Conservation (phyloP, 2,888 invertebrate species). For the Adelognathus sp. region DNA sequence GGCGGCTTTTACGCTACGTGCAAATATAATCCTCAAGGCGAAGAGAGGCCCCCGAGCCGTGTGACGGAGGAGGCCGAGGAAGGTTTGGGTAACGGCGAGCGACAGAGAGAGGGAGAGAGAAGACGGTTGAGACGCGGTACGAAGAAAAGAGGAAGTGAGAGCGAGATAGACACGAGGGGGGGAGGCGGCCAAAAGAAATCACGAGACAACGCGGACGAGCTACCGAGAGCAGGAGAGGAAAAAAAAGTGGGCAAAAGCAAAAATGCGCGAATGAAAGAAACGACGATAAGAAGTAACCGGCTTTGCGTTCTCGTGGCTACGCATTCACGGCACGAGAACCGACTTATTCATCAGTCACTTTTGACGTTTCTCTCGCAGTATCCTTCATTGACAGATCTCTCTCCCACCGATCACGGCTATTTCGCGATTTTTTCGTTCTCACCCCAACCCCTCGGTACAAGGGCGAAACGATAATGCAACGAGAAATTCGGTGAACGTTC, state of each 20-base stretch:
- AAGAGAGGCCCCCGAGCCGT: not conserved
- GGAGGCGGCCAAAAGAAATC: constrained; percentile 5
- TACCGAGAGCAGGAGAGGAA: too few relatives aligned
- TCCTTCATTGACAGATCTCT: constrained; percentile 54
- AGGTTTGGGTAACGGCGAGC: constrained; percentile 28
- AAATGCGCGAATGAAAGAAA: constrained; percentile 22
- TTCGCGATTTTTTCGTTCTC: too few relatives aligned
- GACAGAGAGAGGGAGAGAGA: not conserved
- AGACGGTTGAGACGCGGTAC: constrained; percentile 8
- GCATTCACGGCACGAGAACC: constrained; percentile 25
- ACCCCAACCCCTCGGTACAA: not conserved
- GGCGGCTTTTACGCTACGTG: constrained; percentile 27
- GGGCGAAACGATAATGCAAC: too few relatives aligned
- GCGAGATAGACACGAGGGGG: not conserved
- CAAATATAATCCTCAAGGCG: constrained; percentile 30
- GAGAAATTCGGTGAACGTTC: too few relatives aligned
- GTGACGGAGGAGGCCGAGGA: not conserved
- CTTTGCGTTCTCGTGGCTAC: constrained; percentile 51
- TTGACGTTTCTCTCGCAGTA: constrained; percentile 69
- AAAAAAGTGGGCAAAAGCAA: constrained; percentile 48
- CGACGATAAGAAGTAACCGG: constrained; percentile 46
- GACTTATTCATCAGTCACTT: constrained; percentile 63
- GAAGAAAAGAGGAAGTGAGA: not conserved
- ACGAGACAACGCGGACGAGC: constrained; percentile 41
- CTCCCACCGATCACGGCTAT: too few relatives aligned